These are phyloP conservation scores for Petrocephalus schoutedeni DNA, from an alignment of 2,797 vertebrate species.

Conservation along the genomic window DNA sequence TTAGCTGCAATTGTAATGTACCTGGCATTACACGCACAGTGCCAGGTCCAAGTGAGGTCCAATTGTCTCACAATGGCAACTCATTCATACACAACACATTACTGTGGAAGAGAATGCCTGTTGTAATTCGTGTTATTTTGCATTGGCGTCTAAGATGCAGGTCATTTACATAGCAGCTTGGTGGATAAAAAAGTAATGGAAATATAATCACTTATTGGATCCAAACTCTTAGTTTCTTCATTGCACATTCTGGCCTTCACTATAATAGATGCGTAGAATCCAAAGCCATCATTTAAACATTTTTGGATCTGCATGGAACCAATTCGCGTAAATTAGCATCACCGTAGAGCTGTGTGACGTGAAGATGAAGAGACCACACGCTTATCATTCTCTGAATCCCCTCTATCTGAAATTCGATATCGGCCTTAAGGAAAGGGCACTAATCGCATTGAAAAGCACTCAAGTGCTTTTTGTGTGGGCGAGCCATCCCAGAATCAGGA, in stretches of 20 bases:
- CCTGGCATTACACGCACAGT: neutral
- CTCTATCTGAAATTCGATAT: neutral
- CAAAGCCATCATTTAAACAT: neutral
- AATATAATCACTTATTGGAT: neutral
- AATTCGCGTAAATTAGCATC: neutral
- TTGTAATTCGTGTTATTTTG: neutral
- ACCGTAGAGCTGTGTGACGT: neutral
- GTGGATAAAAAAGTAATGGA: neutral
- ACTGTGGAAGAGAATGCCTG: neutral
- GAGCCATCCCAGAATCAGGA: neutral
- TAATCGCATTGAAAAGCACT: constrained; percentile 5
- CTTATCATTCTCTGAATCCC: neutral
- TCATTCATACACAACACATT: neutral
- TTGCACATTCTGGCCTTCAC: neutral
- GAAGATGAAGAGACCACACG: neutral
- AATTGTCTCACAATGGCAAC: neutral
- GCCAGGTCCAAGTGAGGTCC: neutral
- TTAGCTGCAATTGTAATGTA: neutral
- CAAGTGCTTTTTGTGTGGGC: neutral
- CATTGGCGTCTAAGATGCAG: neutral
- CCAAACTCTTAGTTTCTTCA: neutral
- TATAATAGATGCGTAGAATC: neutral
- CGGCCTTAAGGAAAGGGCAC: neutral
- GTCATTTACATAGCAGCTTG: neutral
- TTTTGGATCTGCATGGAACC: neutral